phyloP scores from a whole-genome alignment of 1,140 invertebrate species.

The Drosophila sproati region DNA sequence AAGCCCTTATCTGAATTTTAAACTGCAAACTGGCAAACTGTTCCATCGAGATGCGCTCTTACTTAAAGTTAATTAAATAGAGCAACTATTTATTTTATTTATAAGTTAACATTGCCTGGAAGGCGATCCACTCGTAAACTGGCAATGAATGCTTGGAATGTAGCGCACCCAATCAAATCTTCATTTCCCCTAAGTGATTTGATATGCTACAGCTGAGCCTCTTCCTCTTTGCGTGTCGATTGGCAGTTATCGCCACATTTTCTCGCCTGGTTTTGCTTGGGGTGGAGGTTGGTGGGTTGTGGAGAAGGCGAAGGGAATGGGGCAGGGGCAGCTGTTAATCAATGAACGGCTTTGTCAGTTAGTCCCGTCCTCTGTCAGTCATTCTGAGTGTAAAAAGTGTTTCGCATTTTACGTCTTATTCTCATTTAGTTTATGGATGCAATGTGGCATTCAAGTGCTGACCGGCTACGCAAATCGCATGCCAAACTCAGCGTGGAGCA shows the following conservation, averaged over 20 bases:
- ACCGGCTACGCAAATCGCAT: conserved; percentile 45
- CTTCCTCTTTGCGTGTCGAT: conserved; percentile 55
- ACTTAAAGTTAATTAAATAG: neutral
- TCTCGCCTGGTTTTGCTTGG: conserved; percentile 67
- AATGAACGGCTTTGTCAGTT: conserved; percentile 68
- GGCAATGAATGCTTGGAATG: conserved; percentile 7
- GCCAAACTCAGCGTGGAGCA: conserved; percentile 51
- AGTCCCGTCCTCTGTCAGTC: neutral
- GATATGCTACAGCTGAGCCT: conserved; percentile 11
- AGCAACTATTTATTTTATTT: too few relatives aligned
- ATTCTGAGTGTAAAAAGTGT: conserved; percentile 33
- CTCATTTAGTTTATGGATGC: conserved; percentile 63
- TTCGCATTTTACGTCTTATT: conserved; percentile 44
- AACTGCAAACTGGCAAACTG: too few relatives aligned
- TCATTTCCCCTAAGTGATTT: conserved; percentile 31
- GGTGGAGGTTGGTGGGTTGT: neutral
- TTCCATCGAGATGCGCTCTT: too few relatives aligned
- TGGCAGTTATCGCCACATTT: conserved; percentile 69
- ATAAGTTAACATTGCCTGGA: conserved; percentile 6
- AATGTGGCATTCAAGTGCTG: conserved; percentile 63
- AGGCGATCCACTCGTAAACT: conserved; percentile 13
- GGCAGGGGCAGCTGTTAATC: conserved; percentile 56
- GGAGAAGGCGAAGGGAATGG: neutral
- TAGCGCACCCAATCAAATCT: conserved; percentile 18
- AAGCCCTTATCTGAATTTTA: too few relatives aligned